Evolutionary conservation across 2,888 invertebrate species (phyloP), one percentile per base, ranked within the genome.

Genomic region (Brachypalpus laphriformis): DNA sequence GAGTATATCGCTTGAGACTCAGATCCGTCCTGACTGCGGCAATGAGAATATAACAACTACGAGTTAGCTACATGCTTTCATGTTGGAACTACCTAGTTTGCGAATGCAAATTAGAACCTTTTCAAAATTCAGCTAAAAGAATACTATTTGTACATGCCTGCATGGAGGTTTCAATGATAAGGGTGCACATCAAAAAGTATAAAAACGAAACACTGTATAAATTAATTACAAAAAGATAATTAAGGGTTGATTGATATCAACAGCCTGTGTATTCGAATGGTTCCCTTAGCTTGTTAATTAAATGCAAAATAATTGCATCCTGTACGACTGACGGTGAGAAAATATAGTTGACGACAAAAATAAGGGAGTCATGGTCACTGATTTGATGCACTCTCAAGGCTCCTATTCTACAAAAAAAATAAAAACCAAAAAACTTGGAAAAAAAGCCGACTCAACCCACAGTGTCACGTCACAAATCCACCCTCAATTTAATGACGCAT

Each of bases 401-500:
- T 57, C 54, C 31, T 28, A 31, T 31, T 49, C 11, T 40, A 16
- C 31, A 28, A 28, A 28, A 25, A 25, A 25, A 25, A 25, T 5
- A 61, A 11, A 45, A 45, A 16, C 16, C 4, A 16, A n/a, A n/a
- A n/a, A 45, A 47, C 16, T n/a, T 47, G 11, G 14, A 28, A 28
- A 42, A 25, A 45, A 45, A 45, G 7, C 14, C 34, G 25, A 34
- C 14, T 34, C 45, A 63, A 20, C n/a, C 42, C 22, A 51, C 28
- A 49, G 25, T 57, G 51, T 37, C 74, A 45, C 37, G 56, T 68
- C 80, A 75, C 31, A 37, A 68, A 61, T 47, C 74, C 68, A 74
- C 81, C 75, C 75, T 75, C 68, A 63, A 81, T 56, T 75, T 68
- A 70, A 75, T 68, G 68, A 68, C 74, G 66, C 74, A 81, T 81